Evolutionary conservation across 2,888 invertebrate genomes (phyloP).

Genomic region (Syrphus vitripennis): DNA sequence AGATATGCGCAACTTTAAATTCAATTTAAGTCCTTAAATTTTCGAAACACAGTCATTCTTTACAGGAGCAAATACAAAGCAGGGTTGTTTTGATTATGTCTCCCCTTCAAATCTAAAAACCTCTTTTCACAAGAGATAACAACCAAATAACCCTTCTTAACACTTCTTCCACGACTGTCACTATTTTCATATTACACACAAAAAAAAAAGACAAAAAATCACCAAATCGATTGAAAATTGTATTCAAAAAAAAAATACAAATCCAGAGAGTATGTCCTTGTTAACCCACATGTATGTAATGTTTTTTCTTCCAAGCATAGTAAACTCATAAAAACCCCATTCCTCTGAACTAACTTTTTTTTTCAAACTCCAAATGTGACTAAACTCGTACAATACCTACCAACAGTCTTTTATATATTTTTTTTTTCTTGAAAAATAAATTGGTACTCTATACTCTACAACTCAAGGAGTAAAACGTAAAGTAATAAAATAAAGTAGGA

Average conservation of each 20-base stretch:
- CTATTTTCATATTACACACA: constrained; percentile 8
- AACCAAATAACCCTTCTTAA: not conserved
- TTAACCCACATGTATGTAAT: not conserved
- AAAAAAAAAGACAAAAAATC: not conserved
- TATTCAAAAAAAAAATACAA: not conserved
- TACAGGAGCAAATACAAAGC: not conserved
- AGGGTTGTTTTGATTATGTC: not conserved
- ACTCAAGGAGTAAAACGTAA: constrained; percentile 1
- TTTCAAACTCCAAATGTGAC: not conserved
- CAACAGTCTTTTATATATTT: not conserved
- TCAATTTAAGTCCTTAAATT: not conserved
- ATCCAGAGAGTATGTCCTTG: not conserved
- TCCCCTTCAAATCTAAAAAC: not conserved
- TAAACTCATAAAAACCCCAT: not conserved
- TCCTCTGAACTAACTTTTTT: not conserved
- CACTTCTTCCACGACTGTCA: constrained; percentile 1
- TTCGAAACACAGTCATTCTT: not conserved
- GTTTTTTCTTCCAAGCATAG: not conserved
- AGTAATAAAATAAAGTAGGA: constrained; percentile 31
- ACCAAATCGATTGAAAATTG: constrained; percentile 1
- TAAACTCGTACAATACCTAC: not conserved
- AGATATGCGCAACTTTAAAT: not conserved
- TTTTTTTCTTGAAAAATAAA: no score
- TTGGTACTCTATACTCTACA: not conserved
- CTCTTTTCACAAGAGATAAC: not conserved